Evolutionary conservation across 1,140 invertebrate species (phyloP).

Genomic region (silkworm (Bombyx mori)): ASM3026992v2 NC_085126.1:2375501-2376000

Average conservation of each 20-base stretch:
- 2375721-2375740: conserved; percentile 12
- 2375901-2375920: conserved; percentile 69
- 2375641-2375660: too few relatives aligned
- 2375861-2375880: conserved; percentile 34
- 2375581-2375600: too few relatives aligned
- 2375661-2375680: conserved; percentile 1
- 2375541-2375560: too few relatives aligned
- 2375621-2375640: not conserved
- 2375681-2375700: not conserved
- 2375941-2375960: conserved; percentile 60
- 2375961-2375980: conserved; percentile 61
- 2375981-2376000: conserved; percentile 70
- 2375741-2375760: conserved; percentile 9
- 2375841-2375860: conserved; percentile 17
- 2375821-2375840: conserved; percentile 29
- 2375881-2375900: conserved; percentile 48
- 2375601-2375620: not conserved
- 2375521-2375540: conserved; percentile 74
- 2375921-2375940: conserved; percentile 65
- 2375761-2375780: conserved; percentile 5
- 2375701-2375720: not conserved
- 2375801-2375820: conserved; percentile 32
- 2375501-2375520: conserved; percentile 89
- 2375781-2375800: conserved; percentile 18
- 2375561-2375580: too few relatives aligned